Evolutionary conservation across 2,888 invertebrate species (phyloP).

Genomic region (Cancer borealis): DNA sequence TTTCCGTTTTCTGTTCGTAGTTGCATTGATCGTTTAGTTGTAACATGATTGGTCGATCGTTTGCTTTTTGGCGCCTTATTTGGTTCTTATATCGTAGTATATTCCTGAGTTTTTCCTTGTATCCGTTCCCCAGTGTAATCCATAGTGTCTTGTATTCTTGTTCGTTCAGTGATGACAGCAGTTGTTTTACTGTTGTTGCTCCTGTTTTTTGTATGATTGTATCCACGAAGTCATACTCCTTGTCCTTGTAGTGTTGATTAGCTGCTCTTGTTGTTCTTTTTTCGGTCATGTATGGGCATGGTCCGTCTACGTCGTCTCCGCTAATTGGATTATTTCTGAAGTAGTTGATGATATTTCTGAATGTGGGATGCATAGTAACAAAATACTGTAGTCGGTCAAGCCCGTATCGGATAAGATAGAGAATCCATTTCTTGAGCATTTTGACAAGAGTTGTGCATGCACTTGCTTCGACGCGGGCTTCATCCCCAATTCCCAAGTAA

Average conservation of each 20-base stretch:
- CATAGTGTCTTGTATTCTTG: neutral
- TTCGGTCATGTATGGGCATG: neutral
- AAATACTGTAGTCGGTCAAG: neutral
- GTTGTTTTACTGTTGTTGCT: neutral
- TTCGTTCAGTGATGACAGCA: no score
- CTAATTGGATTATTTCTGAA: neutral
- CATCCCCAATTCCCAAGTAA: neutral
- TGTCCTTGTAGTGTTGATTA: neutral
- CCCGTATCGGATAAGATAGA: constrained; percentile 32
- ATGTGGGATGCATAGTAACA: neutral
- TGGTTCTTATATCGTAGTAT: neutral
- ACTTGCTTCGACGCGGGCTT: neutral
- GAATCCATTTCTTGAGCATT: neutral
- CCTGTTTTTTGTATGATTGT: neutral
- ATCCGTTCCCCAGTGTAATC: neutral
- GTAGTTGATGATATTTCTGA: neutral
- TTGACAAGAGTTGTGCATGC: neutral
- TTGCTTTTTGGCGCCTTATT: no score
- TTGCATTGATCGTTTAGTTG: no score
- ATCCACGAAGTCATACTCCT: neutral
- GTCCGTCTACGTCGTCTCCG: neutral
- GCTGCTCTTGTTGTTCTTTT: neutral
- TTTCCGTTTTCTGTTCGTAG: neutral
- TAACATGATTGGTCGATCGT: neutral
- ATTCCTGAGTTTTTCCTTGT: neutral